These are phyloP conservation scores for Tetrao urogallus DNA, from an alignment of 2,113 vertebrate genomes.

Conservation along the genomic window DNA sequence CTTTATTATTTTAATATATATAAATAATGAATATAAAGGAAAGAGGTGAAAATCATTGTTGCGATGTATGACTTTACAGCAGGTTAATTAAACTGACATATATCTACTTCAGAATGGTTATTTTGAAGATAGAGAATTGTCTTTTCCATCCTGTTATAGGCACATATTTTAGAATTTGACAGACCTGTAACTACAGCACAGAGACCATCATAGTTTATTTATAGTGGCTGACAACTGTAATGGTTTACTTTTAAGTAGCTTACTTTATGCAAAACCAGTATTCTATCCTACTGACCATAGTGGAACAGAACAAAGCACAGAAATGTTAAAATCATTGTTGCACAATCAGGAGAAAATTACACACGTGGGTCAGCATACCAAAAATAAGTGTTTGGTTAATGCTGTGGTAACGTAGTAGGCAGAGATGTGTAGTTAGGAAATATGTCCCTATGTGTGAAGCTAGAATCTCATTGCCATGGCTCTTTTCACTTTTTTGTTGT, in stretches of 20 bases:
- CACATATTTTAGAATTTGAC: not conserved
- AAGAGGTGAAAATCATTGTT: not conserved
- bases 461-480: not conserved
- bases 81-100: not conserved
- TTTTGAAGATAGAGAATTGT: not conserved
- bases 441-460: not conserved
- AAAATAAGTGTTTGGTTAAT: not conserved
- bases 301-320: not conserved
- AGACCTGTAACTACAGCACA: not conserved
- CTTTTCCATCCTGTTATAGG: not conserved
- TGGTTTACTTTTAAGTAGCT: not conserved
- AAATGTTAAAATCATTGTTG: not conserved
- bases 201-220: not conserved
- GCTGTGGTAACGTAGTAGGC: rapidly evolving
- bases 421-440: not conserved
- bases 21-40: not conserved
- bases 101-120: not conserved
- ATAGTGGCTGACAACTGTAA: not conserved
- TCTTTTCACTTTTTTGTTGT: not conserved
- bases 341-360: not conserved
- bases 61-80: not conserved
- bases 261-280: not conserved
- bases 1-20: conserved; percentile 44
- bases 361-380: not conserved
- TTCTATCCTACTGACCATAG: not conserved